Evolutionary conservation across 2,797 vertebrate species (phyloP).

Genomic region (Pangasius krempfi): DNA sequence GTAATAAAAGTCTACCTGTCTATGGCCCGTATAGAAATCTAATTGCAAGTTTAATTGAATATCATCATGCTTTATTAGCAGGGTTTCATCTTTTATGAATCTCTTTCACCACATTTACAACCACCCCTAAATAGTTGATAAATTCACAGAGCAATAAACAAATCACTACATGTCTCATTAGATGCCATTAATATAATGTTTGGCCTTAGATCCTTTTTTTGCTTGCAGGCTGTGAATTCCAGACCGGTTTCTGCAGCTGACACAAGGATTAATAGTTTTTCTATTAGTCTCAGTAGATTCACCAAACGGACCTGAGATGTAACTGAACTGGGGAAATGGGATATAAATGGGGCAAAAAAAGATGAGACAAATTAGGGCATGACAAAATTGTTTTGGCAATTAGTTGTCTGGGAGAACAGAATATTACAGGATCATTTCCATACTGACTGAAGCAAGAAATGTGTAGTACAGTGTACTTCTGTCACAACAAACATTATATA

Average conservation of each 20-base stretch:
- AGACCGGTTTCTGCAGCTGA: conserved; percentile 6
- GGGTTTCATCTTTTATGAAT: neutral
- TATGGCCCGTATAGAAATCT: neutral
- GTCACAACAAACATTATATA: neutral
- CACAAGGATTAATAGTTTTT: conserved; percentile 40
- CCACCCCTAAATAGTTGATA: conserved; percentile 24
- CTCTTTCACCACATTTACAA: conserved; percentile 37
- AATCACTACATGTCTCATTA: conserved; percentile 30
- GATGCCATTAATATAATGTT: conserved; percentile 28
- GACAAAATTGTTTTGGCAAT: neutral
- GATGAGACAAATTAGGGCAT: neutral
- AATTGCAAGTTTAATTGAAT: neutral
- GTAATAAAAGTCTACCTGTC: neutral
- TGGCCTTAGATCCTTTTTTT: conserved; percentile 7
- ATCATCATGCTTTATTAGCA: neutral
- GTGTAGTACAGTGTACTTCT: neutral
- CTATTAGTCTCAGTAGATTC: conserved; percentile 21
- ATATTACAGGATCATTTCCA: neutral
- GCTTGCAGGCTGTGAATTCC: conserved; percentile 31
- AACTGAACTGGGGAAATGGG: neutral
- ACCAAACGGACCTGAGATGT: conserved; percentile 26
- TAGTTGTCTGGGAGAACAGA: neutral
- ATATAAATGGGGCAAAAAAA: neutral
- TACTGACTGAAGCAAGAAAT: neutral
- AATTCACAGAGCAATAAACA: conserved; percentile 46